These are phyloP conservation scores for Corythornis leucogaster DNA, from an alignment of 2,797 vertebrate genomes.

Conservation along the genomic window DNA sequence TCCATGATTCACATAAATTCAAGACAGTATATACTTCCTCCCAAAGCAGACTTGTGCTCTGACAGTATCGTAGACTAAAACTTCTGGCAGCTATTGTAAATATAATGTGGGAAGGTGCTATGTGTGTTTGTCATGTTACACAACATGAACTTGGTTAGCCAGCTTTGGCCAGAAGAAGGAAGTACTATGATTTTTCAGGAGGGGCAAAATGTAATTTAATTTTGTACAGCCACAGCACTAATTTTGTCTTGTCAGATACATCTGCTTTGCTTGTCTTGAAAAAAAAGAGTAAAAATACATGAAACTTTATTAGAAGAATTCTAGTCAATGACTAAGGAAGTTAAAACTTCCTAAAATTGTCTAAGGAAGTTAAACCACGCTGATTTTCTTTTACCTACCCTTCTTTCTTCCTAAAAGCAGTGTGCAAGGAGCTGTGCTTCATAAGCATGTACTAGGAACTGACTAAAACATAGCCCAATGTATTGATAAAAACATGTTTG, in stretches of 20 bases:
- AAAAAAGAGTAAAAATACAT: background rate
- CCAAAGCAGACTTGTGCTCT: background rate
- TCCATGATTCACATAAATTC: background rate
- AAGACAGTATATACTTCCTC: background rate
- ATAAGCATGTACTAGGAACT: background rate
- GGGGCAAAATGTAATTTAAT: background rate
- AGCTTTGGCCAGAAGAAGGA: background rate
- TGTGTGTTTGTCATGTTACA: background rate
- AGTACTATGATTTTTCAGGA: background rate
- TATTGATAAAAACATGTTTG: background rate
- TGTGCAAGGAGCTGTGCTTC: background rate
- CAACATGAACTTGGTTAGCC: background rate
- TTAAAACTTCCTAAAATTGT: background rate
- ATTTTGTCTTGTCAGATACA: background rate
- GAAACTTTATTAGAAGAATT: background rate
- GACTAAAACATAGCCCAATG: background rate
- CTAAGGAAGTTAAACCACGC: background rate
- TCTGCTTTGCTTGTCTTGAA: slow-evolving; percentile 35
- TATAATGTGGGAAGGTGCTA: background rate
- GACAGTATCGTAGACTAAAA: background rate
- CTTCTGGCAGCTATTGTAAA: background rate
- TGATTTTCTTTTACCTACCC: background rate
- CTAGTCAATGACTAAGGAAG: background rate
- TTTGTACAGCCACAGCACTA: background rate
- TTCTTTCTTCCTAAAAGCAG: background rate